A percentile compares a stretch with the other conserved stretches of the same genome.
These are phyloP conservation scores for Callinectes sapidus DNA, from an alignment of 2,888 invertebrate species.

Conservation along the genomic window DNA sequence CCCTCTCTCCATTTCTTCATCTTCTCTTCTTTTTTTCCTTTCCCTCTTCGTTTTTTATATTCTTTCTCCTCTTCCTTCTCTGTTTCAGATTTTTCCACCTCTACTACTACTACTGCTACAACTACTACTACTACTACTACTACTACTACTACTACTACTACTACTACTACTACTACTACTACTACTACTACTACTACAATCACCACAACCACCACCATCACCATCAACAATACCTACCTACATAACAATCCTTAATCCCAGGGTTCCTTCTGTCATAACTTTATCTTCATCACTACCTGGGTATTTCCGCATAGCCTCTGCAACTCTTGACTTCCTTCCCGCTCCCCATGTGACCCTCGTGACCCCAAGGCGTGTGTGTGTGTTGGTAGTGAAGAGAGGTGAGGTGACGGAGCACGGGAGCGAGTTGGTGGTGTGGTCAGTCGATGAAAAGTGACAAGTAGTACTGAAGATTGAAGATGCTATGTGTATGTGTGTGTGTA, in stretches of 20 bases:
- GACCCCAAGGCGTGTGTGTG: background rate
- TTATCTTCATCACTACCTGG: background rate
- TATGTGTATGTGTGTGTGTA: no score
- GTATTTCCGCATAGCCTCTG: background rate
- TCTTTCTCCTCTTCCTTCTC: background rate
- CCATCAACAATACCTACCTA: no score
- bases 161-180: constrained; percentile 12
- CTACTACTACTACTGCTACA: background rate
- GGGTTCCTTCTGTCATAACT: no score
- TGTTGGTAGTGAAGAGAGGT: background rate
- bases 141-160: constrained; percentile 17
- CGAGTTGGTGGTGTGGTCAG: background rate
- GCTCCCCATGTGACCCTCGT: background rate
- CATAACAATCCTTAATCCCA: no score
- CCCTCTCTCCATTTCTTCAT: no score
- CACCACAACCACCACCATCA: background rate
- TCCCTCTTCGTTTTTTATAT: no score
- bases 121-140: background rate
- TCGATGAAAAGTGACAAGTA: no score
- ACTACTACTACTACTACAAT: background rate
- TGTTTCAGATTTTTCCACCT: background rate
- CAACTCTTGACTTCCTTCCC: background rate
- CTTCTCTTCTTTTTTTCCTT: background rate
- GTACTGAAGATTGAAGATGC: no score
- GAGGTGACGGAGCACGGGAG: background rate